Evolutionary conservation across 2,888 invertebrate genomes (phyloP), one percentile per base, ranked within the genome.

Genomic region (Yponomeuta cagnagella): DNA sequence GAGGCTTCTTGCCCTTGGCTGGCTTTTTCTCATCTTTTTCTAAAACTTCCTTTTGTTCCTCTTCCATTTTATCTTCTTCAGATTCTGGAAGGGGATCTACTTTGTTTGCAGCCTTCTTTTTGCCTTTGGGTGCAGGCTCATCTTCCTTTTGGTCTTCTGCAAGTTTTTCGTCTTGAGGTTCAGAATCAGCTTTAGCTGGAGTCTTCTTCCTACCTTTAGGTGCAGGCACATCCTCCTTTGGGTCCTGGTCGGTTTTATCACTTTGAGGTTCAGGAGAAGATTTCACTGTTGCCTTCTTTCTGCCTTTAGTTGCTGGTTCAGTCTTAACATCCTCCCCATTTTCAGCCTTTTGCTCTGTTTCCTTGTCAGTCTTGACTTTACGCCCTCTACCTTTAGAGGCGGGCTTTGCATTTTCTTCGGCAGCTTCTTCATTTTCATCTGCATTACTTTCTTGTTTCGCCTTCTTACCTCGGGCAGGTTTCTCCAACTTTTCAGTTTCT

Each of bases 371-470:
- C 73, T 82, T 78, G 67, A 81, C 77, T 73, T 89, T 85, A 71
- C 86, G 81, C n/a, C 85, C 86, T 74, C 85, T 78, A 0, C 87
- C 87, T 74, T 83, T 86, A 5, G 80, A 80, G 70, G 77, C 75
- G 73, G 43, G 48, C 23, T 85, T 89, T 33, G 85, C 80, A 74
- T 88, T 89, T 48, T 85, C 84, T 68, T 84, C 87, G 71, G 10
- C 72, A 75, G 68, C 77, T 48, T 79, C 79, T 73, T 30, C 31
- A 48, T 65, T 52, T 37, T 70, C 43, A 23, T 33, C 65, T 58
- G 15, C 33, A 31, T 76, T 75, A 74, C 65, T 76, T 72, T 82
- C 84, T 76, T 77, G 81, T 74, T 89, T 86, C 63, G 75, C 75
- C 12, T n/a, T 37, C 37, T 67, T 67, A 37, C 15, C 70, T 74